Evolutionary conservation across 2,797 vertebrate genomes (phyloP).

Genomic region (Melopsittacus undulatus): DNA sequence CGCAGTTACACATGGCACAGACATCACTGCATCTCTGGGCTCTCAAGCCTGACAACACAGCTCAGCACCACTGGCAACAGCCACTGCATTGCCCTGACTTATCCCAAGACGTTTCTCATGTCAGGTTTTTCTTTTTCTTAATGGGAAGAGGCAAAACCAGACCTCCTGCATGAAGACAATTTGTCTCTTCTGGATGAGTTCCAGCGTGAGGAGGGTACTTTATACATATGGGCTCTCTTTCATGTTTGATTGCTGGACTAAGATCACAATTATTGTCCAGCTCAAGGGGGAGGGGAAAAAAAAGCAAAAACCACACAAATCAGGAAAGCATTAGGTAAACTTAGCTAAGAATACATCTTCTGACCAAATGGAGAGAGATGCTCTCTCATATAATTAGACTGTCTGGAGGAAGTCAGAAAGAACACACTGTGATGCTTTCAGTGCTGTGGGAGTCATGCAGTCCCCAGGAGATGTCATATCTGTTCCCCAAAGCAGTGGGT

Average conservation of each 20-base stretch:
- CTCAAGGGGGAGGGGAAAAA: neutral
- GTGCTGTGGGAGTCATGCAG: conserved; percentile 43
- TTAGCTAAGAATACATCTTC: conserved; percentile 80
- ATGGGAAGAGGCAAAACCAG: neutral
- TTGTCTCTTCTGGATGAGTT: conserved; percentile 54
- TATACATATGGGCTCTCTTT: conserved; percentile 21
- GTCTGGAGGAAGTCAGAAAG: conserved; percentile 77
- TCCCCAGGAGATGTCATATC: conserved; percentile 73
- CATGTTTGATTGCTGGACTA: conserved; percentile 56
- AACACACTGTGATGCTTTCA: conserved; percentile 78
- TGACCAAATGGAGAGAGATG: conserved; percentile 60
- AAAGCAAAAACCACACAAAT: conserved; percentile 16
- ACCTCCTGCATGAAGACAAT: neutral
- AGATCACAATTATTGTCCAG: conserved; percentile 48
- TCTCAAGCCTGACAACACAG: fast-evolving
- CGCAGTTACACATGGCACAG: fast-evolving
- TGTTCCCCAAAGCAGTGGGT: conserved; percentile 32
- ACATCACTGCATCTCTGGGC: neutral
- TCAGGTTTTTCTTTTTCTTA: neutral
- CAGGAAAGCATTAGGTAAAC: conserved; percentile 60
- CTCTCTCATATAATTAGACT: conserved; percentile 79
- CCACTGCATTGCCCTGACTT: neutral
- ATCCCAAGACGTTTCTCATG: neutral
- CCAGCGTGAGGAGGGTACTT: conserved; percentile 45
- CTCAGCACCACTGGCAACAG: neutral